phyloP scores from a whole-genome alignment of 1,140 invertebrate genomes.

The Conus ventricosus region DNA sequence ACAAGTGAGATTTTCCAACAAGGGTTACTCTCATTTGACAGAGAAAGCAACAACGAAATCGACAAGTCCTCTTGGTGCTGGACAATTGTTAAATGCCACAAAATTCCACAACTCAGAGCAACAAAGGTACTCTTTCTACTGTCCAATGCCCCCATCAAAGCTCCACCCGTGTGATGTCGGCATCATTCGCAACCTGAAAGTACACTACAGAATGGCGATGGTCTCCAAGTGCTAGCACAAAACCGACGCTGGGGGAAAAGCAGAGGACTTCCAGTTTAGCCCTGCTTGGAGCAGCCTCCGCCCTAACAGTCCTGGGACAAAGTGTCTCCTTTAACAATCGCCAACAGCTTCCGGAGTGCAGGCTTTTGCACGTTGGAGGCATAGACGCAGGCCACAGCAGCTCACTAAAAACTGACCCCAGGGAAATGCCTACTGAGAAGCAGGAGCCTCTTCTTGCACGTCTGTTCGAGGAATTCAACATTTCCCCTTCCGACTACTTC shows the following conservation, averaged over 20 bases:
- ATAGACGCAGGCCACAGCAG: not conserved
- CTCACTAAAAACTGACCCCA: not conserved
- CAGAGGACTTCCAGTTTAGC: not conserved
- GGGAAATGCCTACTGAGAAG: not conserved
- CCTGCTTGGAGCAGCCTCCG: not conserved
- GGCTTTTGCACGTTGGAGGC: not conserved
- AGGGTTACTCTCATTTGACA: not conserved
- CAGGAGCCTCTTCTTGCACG: not conserved
- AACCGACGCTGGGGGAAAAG: not conserved
- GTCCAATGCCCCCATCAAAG: not conserved
- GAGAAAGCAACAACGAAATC: not conserved
- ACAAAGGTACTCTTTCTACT: not conserved
- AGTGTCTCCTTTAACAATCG: not conserved
- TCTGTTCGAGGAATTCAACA: not conserved
- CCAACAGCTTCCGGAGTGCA: not conserved
- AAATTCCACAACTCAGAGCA: not conserved
- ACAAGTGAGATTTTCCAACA: not conserved
- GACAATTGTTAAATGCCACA: not conserved
- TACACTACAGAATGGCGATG: not conserved
- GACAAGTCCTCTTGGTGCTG: not conserved
- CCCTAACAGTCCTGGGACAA: not conserved
- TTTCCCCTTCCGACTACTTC: too few species aligned
- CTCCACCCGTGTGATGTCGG: not conserved
- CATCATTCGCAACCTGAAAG: not conserved
- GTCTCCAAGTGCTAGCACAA: conserved; percentile 11